Conservation (phyloP, 1,140 invertebrate genomes). For the Lethocerus indicus region DNA sequence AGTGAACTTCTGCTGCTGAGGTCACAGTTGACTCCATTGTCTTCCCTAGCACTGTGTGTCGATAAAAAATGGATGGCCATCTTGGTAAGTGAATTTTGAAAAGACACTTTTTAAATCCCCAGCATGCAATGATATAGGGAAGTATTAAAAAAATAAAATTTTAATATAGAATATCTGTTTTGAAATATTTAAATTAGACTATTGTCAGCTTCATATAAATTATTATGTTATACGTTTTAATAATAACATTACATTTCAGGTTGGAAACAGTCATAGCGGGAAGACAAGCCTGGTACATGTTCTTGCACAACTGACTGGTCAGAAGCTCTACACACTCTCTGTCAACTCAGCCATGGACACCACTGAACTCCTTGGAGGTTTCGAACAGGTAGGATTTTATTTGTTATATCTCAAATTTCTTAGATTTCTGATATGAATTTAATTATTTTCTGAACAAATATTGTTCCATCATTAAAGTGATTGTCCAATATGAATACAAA, state of each 20-base stretch:
- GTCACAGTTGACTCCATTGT: conserved; percentile 43
- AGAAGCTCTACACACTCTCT: conserved; percentile 55
- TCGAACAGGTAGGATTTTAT: conserved; percentile 64
- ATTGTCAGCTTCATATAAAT: background rate
- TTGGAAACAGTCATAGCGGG: conserved; percentile 59
- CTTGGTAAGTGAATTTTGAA: conserved; percentile 54
- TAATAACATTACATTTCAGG: conserved; percentile 26
- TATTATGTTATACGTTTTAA: background rate
- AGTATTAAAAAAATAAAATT: too few relatives aligned
- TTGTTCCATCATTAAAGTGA: too few relatives aligned
- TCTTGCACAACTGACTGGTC: conserved; percentile 55
- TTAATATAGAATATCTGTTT: background rate
- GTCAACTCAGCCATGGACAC: conserved; percentile 91
- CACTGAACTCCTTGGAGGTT: conserved; percentile 85
- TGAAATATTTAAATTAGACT: background rate
- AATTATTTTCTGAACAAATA: too few relatives aligned
- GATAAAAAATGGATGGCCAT: conserved; percentile 86
- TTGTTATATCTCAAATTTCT: too few relatives aligned
- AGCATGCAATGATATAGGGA: background rate
- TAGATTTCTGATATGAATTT: too few relatives aligned
- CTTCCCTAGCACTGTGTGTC: conserved; percentile 63
- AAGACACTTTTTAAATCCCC: too few relatives aligned
- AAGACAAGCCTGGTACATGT: conserved; percentile 68
- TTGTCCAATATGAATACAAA: too few relatives aligned
- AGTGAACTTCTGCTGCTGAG: conserved; percentile 27